These are phyloP conservation scores for Dyspetes luteomarginatus DNA, from an alignment of 2,888 invertebrate species.

Conservation along the genomic window DNA sequence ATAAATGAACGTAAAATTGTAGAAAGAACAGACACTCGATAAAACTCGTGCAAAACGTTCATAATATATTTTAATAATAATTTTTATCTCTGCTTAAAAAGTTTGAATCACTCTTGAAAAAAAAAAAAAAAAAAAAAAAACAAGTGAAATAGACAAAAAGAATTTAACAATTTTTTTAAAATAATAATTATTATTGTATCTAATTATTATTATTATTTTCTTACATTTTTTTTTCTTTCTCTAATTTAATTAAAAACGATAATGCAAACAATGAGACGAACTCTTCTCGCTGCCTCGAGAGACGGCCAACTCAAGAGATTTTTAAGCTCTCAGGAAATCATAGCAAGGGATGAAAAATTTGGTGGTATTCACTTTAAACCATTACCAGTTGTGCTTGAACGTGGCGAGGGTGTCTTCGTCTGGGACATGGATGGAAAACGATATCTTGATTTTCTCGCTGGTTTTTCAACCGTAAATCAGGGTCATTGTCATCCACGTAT, in stretches of 20 bases:
- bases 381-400: constrained; percentile 87
- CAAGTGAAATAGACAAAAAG: too few species aligned
- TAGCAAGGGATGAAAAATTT: constrained; percentile 86
- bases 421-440: constrained; percentile 93
- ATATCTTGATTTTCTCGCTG: constrained; percentile 92
- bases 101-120: not conserved
- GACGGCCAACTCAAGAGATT: constrained; percentile 62
- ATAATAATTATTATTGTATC: not conserved
- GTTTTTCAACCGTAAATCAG: constrained; percentile 93
- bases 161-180: too few species aligned
- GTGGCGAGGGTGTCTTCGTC: constrained; percentile 88
- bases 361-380: constrained; percentile 91
- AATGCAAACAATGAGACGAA: constrained; percentile 71
- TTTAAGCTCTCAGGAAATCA: constrained; percentile 76
- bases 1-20: constrained; percentile 62
- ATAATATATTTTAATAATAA: not conserved
- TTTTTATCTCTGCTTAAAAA: too few species aligned
- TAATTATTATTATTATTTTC: not conserved
- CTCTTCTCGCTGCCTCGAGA: constrained; percentile 46
- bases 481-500: constrained; percentile 92
- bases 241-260: constrained; percentile 21
- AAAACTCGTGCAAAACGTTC: constrained; percentile 43
- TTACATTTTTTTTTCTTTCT: constrained; percentile 7
- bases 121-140: not conserved
- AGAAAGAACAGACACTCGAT: constrained; percentile 51